Evolutionary conservation across 2,797 vertebrate genomes (phyloP).

Genomic region (Siniperca scherzeri): DNA sequence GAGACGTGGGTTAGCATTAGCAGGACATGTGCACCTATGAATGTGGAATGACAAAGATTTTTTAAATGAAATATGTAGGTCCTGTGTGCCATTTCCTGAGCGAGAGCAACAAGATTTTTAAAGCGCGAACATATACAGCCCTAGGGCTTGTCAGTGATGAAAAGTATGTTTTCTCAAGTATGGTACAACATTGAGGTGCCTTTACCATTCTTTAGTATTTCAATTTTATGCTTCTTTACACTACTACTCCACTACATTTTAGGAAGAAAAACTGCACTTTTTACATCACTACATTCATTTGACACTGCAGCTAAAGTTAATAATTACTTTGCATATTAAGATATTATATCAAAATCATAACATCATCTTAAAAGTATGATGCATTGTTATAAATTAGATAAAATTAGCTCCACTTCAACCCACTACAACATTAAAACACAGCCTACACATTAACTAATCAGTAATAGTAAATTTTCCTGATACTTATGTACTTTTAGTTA

Average conservation of each 20-base stretch:
- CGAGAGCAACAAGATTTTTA: constrained; percentile 43
- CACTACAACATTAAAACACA: not conserved
- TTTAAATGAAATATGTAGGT: constrained; percentile 77
- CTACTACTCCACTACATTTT: not conserved
- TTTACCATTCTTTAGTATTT: not conserved
- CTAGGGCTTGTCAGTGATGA: constrained; percentile 17
- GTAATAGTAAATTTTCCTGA: not conserved
- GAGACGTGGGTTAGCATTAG: constrained; percentile 69
- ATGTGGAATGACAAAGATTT: constrained; percentile 72
- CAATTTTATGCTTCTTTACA: not conserved
- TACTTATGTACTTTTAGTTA: too few relatives aligned
- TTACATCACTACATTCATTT: not conserved
- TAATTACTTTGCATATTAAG: not conserved
- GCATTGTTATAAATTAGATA: not conserved
- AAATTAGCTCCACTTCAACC: not conserved
- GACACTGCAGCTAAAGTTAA: not conserved
- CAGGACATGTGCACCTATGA: constrained; percentile 55
- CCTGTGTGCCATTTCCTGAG: constrained; percentile 59
- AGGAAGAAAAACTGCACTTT: not conserved
- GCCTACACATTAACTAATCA: not conserved
- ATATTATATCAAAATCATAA: not conserved
- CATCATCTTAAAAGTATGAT: not conserved
- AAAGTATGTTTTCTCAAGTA: constrained; percentile 42
- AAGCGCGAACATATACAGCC: constrained; percentile 54
- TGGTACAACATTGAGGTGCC: constrained; percentile 1